Evolutionary conservation across 2,888 invertebrate species (phyloP).

Genomic region (Eupithecia insigniata): DNA sequence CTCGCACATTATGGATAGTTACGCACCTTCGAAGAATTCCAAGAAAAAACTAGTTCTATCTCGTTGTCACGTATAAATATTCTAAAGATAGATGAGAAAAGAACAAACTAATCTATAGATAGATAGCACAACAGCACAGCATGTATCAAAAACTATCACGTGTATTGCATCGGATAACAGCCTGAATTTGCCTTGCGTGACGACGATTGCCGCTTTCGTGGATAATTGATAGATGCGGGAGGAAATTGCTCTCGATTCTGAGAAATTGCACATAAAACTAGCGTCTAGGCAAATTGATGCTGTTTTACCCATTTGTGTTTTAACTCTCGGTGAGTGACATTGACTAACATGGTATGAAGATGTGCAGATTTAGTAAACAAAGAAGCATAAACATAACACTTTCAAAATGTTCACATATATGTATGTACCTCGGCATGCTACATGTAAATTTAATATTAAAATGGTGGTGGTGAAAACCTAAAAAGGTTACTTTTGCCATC

Average conservation of each 20-base stretch:
- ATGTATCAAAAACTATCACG: constrained; percentile 39
- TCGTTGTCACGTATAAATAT: neutral
- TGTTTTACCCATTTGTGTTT: constrained; percentile 34
- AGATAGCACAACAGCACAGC: constrained; percentile 15
- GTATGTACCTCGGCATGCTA: neutral
- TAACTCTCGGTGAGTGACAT: constrained; percentile 37
- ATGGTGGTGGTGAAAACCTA: neutral
- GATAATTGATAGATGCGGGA: constrained; percentile 43
- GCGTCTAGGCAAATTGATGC: constrained; percentile 38
- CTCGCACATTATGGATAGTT: neutral
- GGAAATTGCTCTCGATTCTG: constrained; percentile 41
- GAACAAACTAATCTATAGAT: constrained; percentile 23
- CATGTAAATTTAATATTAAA: neutral
- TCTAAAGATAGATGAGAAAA: neutral
- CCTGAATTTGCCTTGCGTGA: constrained; percentile 43
- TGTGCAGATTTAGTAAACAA: neutral
- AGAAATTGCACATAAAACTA: constrained; percentile 39
- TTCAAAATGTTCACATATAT: neutral
- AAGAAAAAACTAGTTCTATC: neutral
- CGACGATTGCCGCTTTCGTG: constrained; percentile 35
- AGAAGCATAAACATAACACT: neutral
- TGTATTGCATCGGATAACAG: constrained; percentile 39
- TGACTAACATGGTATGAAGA: constrained; percentile 8
- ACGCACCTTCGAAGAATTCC: neutral
- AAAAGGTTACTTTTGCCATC: neutral